Evolutionary conservation across 1,140 invertebrate genomes (phyloP).

Genomic region (Leucophenga varia): DNA sequence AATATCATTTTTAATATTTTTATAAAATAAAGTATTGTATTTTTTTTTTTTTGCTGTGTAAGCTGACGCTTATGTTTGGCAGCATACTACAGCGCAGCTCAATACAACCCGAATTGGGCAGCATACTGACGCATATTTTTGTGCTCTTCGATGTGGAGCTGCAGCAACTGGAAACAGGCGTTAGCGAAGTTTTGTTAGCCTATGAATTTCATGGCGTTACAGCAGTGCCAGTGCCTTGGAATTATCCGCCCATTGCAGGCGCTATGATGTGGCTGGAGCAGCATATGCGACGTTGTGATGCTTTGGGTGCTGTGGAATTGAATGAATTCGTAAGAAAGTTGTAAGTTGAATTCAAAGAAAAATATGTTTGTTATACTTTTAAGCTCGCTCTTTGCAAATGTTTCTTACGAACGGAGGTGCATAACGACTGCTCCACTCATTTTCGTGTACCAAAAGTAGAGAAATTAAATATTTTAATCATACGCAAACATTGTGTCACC

Average conservation of each 20-base stretch:
- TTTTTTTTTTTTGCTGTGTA: background rate
- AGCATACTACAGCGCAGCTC: constrained; percentile 30
- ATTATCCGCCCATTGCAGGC: constrained; percentile 71
- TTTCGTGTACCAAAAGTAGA: too few relatives aligned
- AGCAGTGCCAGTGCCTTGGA: constrained; percentile 60
- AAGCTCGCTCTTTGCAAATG: background rate
- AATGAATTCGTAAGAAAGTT: constrained; percentile 27
- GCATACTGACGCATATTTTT: constrained; percentile 40
- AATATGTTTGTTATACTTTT: too few relatives aligned
- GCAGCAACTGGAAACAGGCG: constrained; percentile 36
- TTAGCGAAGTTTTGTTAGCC: constrained; percentile 25
- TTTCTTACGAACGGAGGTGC: background rate
- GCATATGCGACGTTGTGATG: constrained; percentile 42
- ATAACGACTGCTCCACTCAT: too few relatives aligned
- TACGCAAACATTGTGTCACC: too few relatives aligned
- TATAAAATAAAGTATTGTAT: too few relatives aligned
- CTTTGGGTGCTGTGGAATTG: constrained; percentile 31
- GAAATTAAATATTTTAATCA: too few relatives aligned
- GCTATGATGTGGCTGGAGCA: constrained; percentile 69
- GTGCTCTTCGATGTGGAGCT: constrained; percentile 34
- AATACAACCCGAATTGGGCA: constrained; percentile 34
- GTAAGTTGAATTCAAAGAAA: too few relatives aligned
- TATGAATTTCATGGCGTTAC: constrained; percentile 34
- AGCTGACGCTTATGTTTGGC: constrained; percentile 42
- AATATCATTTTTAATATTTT: background rate